Conservation (phyloP, 2,113 vertebrate genomes). For the Calonectris borealis region DNA sequence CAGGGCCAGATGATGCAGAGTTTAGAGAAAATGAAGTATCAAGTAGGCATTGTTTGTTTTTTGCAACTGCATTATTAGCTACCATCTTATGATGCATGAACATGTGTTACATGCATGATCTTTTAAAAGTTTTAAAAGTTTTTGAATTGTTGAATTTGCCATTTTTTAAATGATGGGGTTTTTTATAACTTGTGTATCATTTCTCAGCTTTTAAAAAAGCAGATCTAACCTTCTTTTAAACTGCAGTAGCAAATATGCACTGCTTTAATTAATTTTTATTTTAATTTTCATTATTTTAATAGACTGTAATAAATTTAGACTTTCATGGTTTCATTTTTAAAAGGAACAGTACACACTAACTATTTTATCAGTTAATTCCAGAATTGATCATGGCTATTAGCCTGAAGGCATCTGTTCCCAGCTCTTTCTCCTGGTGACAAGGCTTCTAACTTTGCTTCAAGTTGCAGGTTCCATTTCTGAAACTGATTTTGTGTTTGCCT, state of each 20-base stretch:
- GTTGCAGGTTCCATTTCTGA: neutral
- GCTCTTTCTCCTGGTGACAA: neutral
- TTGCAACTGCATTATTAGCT: neutral
- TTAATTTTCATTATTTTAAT: neutral
- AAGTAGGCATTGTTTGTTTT: neutral
- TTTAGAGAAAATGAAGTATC: neutral
- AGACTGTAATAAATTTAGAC: neutral
- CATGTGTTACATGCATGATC: neutral
- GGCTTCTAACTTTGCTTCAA: neutral
- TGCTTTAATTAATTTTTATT: neutral
- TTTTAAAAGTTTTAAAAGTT: neutral
- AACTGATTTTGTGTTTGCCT: neutral
- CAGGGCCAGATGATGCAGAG: neutral
- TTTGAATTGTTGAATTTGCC: neutral
- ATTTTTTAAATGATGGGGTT: rapidly evolving
- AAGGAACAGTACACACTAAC: neutral
- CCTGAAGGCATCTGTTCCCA: neutral
- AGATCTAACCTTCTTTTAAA: neutral
- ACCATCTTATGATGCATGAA: neutral
- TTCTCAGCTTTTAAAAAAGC: neutral
- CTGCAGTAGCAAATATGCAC: neutral
- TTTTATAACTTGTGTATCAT: neutral
- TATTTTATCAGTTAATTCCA: neutral
- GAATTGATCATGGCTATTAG: neutral
- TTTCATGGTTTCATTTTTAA: neutral